Base-by-base conservation (phyloP, 2,888 invertebrate genomes). In the Atethmia centrago region DNA sequence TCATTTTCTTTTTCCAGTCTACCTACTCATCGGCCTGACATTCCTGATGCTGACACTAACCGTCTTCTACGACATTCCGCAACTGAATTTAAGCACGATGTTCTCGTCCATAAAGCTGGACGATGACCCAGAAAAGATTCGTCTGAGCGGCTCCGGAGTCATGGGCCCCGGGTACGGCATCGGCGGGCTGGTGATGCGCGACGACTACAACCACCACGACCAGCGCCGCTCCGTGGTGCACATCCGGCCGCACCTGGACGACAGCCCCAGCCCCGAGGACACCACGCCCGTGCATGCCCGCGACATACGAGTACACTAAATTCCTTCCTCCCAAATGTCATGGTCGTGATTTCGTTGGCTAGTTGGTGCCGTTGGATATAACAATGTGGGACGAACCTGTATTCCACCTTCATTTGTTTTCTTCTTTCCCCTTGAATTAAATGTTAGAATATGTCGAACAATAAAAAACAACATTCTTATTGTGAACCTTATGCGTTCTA, bases 41-140 rank as follows among this genome's bases (percentile, higher is more conserved):
- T 98, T 98, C 94, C 97, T 98, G 97, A 98, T 99, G 98, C 96
- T 98, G 86, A 97, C 98, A 21, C 94, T 99, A 89, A 98, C 98
- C 3, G 98, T 98, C 42, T 98, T 98, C 95, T 98, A 98, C 94
- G 98, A 98, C 92, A 98, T 99, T 85, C 99, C 99, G 8, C 98
- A 99, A 95, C 96, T 99, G 87, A 98, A 99, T 94, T 94, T 99
- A 75, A 98, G 98, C 84, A 97, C 97, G 78, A 97, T 98, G 59
- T 98, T 98, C 93, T 97, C 98, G 65, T 96, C 97, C 80, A 97
- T 97, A 80, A 95, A 96, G 83, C 95, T 96, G 1, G 94, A 95
- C 79, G 96, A 93, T 40, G 97, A 97, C 89, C 97, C 97, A 0
- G 98, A 98, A 92, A 98, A 98, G 92, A 96, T 97, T 90, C 96